phyloP scores from a whole-genome alignment of 2,888 invertebrate genomes.

The Sepioteuthis lessoniana region DNA sequence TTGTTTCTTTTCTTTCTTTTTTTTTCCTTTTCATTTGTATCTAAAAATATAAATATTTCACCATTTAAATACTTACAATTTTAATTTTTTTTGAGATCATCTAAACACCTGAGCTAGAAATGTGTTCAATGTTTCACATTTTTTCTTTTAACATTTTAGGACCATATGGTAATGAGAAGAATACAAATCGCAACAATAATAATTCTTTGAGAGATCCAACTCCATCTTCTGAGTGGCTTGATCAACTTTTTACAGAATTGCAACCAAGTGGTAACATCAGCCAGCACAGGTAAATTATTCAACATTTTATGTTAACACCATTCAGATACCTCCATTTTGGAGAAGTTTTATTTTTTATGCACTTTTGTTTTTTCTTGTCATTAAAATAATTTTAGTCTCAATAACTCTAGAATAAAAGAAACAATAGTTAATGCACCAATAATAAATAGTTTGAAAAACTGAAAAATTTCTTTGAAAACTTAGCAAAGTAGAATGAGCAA shows the following conservation, averaged over 20 bases:
- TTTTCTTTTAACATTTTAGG: background rate
- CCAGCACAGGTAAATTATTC: background rate
- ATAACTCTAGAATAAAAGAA: background rate
- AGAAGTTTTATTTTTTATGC: background rate
- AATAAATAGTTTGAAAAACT: background rate
- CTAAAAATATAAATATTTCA: too few species aligned
- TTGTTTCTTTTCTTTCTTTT: too few species aligned
- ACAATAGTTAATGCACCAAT: too few species aligned
- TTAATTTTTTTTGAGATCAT: too few species aligned
- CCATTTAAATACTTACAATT: too few species aligned
- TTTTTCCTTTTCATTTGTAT: too few species aligned
- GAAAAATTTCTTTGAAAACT: background rate
- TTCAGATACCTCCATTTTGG: background rate
- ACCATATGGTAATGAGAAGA: background rate
- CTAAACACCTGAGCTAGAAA: too few species aligned
- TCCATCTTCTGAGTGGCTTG: slow-evolving; percentile 10
- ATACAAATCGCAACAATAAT: background rate
- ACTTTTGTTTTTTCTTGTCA: background rate
- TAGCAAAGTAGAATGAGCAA: background rate
- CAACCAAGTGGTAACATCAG: background rate
- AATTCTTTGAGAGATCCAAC: slow-evolving; percentile 5
- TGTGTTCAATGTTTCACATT: background rate
- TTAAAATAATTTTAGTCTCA: background rate
- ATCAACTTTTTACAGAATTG: background rate
- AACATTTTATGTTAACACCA: background rate